Conservation (phyloP, 2,113 vertebrate genomes). For the Dicerorhinus sumatrensis region DNA sequence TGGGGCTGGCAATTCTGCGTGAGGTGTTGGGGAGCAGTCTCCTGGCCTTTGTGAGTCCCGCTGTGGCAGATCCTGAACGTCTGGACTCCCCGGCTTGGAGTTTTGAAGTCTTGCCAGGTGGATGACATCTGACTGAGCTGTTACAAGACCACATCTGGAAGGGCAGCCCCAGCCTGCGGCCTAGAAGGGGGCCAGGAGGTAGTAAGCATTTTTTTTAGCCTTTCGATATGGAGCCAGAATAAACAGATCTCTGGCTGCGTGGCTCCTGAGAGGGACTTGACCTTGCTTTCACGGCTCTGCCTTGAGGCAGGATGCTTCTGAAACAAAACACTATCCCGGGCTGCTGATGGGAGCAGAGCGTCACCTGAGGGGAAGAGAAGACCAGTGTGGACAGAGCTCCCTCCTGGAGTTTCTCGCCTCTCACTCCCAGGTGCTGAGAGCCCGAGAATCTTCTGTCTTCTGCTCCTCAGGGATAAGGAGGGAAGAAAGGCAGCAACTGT, state of each 20-base stretch:
- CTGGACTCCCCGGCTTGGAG: not conserved
- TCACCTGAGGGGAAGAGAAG: not conserved
- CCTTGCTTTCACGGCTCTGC: not conserved
- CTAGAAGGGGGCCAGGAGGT: not conserved
- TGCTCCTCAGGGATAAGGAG: not conserved
- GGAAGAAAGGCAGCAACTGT: not conserved
- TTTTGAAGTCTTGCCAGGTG: not conserved
- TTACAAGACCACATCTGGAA: not conserved
- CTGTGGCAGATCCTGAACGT: not conserved
- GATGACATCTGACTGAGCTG: not conserved
- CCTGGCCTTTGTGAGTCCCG: rapidly evolving
- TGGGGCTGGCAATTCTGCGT: not conserved
- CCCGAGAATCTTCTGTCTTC: not conserved
- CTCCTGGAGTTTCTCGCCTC: not conserved
- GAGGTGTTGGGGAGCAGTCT: rapidly evolving
- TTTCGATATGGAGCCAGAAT: not conserved
- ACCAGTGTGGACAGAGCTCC: not conserved
- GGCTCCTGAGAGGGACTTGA: not conserved
- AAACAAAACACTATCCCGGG: not conserved
- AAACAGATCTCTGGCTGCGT: not conserved
- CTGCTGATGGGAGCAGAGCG: not conserved
- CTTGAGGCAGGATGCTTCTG: not conserved
- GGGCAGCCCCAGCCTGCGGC: not conserved
- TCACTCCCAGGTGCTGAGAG: not conserved
- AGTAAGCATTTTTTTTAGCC: not conserved